A percentile compares a stretch with the other conserved stretches of the same genome.
These are phyloP conservation scores for Carabus problematicus DNA, from an alignment of 2,888 invertebrate genomes.

Conservation along the genomic window DNA sequence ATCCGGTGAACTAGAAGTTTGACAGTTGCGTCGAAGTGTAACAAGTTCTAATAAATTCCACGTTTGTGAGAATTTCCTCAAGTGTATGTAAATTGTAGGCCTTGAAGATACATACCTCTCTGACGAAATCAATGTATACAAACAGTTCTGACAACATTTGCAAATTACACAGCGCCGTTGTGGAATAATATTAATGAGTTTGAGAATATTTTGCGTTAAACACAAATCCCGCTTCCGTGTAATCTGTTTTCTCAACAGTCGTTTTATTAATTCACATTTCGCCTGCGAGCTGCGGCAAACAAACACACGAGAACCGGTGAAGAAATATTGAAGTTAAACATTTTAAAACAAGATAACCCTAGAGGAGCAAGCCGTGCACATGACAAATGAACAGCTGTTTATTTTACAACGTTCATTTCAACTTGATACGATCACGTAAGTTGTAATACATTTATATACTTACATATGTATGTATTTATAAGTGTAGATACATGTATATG, in stretches of 20 bases:
- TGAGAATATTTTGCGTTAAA: neutral
- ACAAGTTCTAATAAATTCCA: too few species aligned
- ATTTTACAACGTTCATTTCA: slow-evolving; percentile 8
- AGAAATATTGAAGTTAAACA: slow-evolving; percentile 8
- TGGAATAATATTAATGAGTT: neutral
- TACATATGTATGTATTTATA: too few species aligned
- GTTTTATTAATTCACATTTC: slow-evolving; percentile 18
- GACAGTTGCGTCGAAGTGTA: too few species aligned
- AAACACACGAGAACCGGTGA: neutral
- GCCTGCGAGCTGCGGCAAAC: slow-evolving; percentile 3
- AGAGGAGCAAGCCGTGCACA: neutral
- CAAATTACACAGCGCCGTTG: too few species aligned
- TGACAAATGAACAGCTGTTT: slow-evolving; percentile 17
- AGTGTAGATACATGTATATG: too few species aligned
- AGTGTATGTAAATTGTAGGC: too few species aligned
- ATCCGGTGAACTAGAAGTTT: too few species aligned
- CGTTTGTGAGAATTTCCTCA: too few species aligned
- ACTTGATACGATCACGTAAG: neutral
- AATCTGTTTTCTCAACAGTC: neutral
- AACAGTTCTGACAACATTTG: too few species aligned
- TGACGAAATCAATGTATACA: too few species aligned
- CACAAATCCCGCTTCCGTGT: neutral
- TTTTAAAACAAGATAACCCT: slow-evolving; percentile 26
- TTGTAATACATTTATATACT: too few species aligned
- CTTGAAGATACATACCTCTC: too few species aligned